A percentile compares a stretch with the other conserved stretches of the same genome.
Evolutionary conservation across 2,113 vertebrate genomes (phyloP).

Genomic region (Phylloscopus trochiloides): DNA sequence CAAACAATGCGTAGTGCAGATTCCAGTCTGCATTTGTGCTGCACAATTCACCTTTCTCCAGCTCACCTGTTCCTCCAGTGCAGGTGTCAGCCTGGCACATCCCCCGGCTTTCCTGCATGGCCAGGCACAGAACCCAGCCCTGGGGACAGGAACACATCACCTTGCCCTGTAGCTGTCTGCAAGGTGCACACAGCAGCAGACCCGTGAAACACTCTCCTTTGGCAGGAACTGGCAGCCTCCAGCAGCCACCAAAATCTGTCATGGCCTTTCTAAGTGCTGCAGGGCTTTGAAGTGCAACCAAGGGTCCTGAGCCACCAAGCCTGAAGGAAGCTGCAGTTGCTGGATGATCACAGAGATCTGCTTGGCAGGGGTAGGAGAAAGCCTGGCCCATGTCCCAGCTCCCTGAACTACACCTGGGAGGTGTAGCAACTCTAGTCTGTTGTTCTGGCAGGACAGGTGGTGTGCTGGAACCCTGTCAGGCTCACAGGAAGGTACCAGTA

Average conservation of each 20-base stretch:
- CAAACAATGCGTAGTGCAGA: not conserved
- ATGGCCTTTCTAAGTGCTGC: not conserved
- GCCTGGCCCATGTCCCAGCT: fast-evolving
- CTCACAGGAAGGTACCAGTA: not conserved
- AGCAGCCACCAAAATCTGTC: not conserved
- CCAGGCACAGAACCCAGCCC: not conserved
- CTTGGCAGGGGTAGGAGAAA: not conserved
- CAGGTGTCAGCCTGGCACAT: not conserved
- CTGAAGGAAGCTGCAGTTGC: not conserved
- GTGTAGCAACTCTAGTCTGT: not conserved
- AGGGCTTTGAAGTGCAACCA: not conserved
- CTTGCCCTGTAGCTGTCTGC: fast-evolving
- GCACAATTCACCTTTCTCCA: not conserved
- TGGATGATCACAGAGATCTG: not conserved
- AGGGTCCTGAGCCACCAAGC: not conserved
- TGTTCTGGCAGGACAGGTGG: not conserved
- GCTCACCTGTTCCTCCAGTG: not conserved
- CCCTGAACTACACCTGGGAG: not conserved
- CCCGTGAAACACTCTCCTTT: not conserved
- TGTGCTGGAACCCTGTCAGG: not conserved
- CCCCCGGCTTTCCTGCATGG: not conserved
- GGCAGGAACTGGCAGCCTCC: not conserved
- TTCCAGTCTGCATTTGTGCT: not conserved
- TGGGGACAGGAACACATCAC: not conserved
- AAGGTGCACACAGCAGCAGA: not conserved